These are phyloP conservation scores for Eilema depressum DNA, from an alignment of 2,888 invertebrate species.

Conservation along the genomic window DNA sequence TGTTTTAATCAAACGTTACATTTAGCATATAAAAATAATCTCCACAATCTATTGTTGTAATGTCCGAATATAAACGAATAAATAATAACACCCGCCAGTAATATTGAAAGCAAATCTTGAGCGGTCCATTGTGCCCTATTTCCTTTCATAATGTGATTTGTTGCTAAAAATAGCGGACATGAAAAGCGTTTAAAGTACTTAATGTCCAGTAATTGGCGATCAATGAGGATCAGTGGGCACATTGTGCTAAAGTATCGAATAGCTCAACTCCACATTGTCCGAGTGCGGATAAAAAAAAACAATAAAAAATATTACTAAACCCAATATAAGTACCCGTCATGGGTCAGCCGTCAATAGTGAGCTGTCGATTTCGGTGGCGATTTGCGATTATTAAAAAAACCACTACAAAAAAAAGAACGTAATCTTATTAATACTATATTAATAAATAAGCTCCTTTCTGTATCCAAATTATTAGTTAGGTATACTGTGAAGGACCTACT, in stretches of 20 bases:
- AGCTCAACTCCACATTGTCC: slow-evolving; percentile 73
- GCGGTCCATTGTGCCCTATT: slow-evolving; percentile 74
- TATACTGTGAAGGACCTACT: neutral
- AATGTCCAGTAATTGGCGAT: slow-evolving; percentile 87
- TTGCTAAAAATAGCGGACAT: slow-evolving; percentile 84
- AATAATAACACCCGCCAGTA: slow-evolving; percentile 72
- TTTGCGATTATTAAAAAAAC: slow-evolving; percentile 67
- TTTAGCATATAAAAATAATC: slow-evolving; percentile 60
- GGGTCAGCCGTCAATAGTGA: slow-evolving; percentile 71
- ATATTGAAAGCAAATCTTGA: slow-evolving; percentile 78
- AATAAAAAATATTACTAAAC: slow-evolving; percentile 67
- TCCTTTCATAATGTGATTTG: slow-evolving; percentile 81
- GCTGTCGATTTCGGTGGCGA: slow-evolving; percentile 77
- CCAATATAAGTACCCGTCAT: slow-evolving; percentile 71
- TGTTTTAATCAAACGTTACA: slow-evolving; percentile 56
- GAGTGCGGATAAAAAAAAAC: slow-evolving; percentile 66
- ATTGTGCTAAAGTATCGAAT: slow-evolving; percentile 83
- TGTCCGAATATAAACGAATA: slow-evolving; percentile 70
- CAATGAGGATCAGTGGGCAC: slow-evolving; percentile 87
- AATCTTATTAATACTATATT: neutral
- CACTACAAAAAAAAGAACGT: neutral
- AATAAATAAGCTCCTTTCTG: neutral
- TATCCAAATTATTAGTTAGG: neutral
- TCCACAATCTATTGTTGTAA: slow-evolving; percentile 66
- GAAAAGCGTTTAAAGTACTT: slow-evolving; percentile 85